Percentiles rank a stretch among this genome's conserved stretches.
Evolutionary conservation across 1,140 invertebrate genomes (phyloP).

Genomic region (Philaenus spumarius): DNA sequence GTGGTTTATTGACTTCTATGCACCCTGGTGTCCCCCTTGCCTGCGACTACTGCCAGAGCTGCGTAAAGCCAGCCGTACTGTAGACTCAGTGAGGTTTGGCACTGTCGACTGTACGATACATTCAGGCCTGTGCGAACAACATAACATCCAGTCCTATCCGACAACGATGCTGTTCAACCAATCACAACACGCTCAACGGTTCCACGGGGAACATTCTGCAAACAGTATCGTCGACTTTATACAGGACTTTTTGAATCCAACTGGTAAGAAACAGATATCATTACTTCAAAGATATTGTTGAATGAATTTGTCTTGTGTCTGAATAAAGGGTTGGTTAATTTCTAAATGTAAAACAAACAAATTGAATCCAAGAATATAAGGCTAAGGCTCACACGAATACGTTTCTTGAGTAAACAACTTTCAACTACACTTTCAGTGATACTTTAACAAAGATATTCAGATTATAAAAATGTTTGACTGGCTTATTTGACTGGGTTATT

Average conservation of each 20-base stretch:
- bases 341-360: too few relatives aligned
- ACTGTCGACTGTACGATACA: conserved; percentile 55
- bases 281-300: conserved; percentile 19
- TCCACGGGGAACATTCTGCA: conserved; percentile 53
- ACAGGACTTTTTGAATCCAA: conserved; percentile 47
- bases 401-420: too few relatives aligned
- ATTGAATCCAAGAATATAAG: too few relatives aligned
- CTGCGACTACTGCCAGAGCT: conserved; percentile 64
- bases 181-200: conserved; percentile 48
- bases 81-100: conserved; percentile 55
- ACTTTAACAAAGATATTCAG: too few relatives aligned
- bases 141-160: conserved; percentile 64
- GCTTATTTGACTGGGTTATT: too few relatives aligned
- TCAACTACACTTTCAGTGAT: too few relatives aligned
- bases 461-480: too few relatives aligned
- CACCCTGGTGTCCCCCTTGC: conserved; percentile 81
- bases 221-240: conserved; percentile 60
- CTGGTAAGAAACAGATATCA: conserved; percentile 35
- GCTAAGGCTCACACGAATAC: too few relatives aligned
- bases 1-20: conserved; percentile 76
- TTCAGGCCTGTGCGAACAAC: conserved; percentile 46
- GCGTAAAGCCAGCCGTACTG: conserved; percentile 55
- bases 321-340: too few relatives aligned
- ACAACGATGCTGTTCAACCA: conserved; percentile 65
- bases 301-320: too few relatives aligned